Evolutionary conservation across 1,140 invertebrate species (phyloP).

Genomic region (Bombus vancouverensis): DNA sequence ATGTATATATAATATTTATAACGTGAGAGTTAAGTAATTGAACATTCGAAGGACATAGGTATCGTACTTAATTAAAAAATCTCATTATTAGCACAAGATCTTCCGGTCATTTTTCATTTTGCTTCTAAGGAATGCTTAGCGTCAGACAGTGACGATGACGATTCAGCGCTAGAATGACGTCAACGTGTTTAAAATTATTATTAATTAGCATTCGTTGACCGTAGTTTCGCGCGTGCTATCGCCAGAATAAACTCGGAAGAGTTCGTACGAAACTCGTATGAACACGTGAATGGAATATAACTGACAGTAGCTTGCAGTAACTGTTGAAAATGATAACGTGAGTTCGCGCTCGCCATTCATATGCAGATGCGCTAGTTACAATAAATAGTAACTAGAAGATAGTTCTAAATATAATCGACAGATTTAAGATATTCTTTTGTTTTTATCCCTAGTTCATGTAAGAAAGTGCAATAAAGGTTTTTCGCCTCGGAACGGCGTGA

Average conservation of each 20-base stretch:
- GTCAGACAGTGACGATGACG: background rate
- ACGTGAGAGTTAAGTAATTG: background rate
- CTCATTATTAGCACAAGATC: background rate
- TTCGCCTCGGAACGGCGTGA: too few species aligned
- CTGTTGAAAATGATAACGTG: too few species aligned
- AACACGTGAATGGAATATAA: constrained; percentile 19
- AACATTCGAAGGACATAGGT: background rate
- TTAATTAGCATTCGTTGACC: constrained; percentile 23
- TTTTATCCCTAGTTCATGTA: too few species aligned
- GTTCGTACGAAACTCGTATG: background rate
- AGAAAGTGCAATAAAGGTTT: too few species aligned
- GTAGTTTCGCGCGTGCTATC: background rate
- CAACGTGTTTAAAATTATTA: constrained; percentile 29
- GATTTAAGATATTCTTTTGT: too few species aligned
- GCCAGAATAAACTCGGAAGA: constrained; percentile 10
- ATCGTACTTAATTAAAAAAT: background rate
- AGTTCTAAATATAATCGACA: too few species aligned
- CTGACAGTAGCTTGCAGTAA: background rate
- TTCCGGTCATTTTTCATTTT: background rate
- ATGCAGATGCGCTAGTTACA: too few species aligned
- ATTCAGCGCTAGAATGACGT: constrained; percentile 16
- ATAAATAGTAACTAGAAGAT: too few species aligned
- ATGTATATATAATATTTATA: background rate
- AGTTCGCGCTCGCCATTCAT: too few species aligned
- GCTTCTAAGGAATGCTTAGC: background rate